Evolutionary conservation across 2,113 vertebrate species (phyloP).

Genomic region (Cryptomyrus ogoouensis): DNA sequence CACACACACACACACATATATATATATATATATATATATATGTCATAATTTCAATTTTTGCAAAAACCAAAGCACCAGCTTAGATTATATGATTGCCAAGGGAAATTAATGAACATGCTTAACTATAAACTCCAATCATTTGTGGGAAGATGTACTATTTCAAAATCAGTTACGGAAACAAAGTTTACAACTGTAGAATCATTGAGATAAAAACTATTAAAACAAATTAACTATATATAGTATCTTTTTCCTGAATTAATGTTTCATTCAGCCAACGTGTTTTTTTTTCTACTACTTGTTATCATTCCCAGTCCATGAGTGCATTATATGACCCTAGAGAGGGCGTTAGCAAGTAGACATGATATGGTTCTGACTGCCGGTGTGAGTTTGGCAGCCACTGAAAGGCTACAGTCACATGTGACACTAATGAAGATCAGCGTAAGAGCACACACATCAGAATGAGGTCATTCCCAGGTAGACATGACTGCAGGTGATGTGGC

Average conservation of each 20-base stretch:
- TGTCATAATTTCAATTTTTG: background rate
- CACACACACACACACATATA: background rate
- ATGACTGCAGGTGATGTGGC: background rate
- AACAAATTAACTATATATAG: background rate
- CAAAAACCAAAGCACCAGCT: background rate
- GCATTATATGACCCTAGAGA: background rate
- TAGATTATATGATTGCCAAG: background rate
- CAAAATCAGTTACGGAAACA: background rate
- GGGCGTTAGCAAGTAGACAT: background rate
- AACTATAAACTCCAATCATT: background rate
- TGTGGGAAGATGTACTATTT: background rate
- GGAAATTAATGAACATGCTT: background rate
- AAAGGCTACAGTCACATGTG: background rate
- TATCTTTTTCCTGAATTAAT: background rate
- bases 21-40: background rate
- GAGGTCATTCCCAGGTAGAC: background rate
- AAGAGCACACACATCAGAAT: background rate
- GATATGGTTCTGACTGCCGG: background rate
- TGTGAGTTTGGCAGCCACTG: background rate
- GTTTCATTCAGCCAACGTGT: background rate
- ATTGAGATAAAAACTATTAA: background rate
- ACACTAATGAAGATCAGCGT: constrained; percentile 3
- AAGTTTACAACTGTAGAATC: background rate
- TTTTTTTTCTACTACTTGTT: background rate
- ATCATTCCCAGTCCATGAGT: background rate